These are phyloP conservation scores for Sebastes minor DNA, from an alignment of 2,797 vertebrate genomes.

Conservation along the genomic window DNA sequence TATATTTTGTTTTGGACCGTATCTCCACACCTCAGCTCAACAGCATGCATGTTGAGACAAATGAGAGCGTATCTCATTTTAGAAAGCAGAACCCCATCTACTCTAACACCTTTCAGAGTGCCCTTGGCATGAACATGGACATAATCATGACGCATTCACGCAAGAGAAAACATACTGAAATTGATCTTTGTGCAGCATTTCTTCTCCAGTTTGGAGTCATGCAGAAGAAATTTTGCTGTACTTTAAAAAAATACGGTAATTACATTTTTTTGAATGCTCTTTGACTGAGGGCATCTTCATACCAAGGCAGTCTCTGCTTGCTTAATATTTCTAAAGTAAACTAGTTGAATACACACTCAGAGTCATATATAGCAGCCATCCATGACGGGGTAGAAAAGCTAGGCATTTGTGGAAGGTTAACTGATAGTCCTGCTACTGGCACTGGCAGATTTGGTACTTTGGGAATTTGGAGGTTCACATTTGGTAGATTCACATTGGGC, in stretches of 20 bases:
- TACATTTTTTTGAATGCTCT: background rate
- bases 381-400: slow-evolving; percentile 99
- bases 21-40: slow-evolving; percentile 93
- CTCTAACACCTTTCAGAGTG: slow-evolving; percentile 89
- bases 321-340: slow-evolving; percentile 92
- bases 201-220: background rate
- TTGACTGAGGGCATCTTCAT: slow-evolving; percentile 88
- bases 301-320: slow-evolving; percentile 90
- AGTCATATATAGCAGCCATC: slow-evolving; percentile 99
- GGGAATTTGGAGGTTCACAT: slow-evolving; percentile 99
- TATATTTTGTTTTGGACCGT: slow-evolving; percentile 58
- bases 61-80: slow-evolving; percentile 88
- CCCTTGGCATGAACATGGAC: slow-evolving; percentile 98
- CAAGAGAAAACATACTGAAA: background rate
- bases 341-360: slow-evolving; percentile 99
- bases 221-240: background rate
- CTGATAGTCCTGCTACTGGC: slow-evolving; percentile 92
- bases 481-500: slow-evolving; percentile 99
- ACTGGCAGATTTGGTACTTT: slow-evolving; percentile 99
- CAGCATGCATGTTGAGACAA: slow-evolving; percentile 95
- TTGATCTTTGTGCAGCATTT: background rate
- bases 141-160: slow-evolving; percentile 20
- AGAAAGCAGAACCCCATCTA: slow-evolving; percentile 86
- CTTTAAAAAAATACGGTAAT: background rate
- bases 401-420: slow-evolving; percentile 99